Conservation (phyloP, 2,888 invertebrate species). For the Ophioninae sp. region DNA sequence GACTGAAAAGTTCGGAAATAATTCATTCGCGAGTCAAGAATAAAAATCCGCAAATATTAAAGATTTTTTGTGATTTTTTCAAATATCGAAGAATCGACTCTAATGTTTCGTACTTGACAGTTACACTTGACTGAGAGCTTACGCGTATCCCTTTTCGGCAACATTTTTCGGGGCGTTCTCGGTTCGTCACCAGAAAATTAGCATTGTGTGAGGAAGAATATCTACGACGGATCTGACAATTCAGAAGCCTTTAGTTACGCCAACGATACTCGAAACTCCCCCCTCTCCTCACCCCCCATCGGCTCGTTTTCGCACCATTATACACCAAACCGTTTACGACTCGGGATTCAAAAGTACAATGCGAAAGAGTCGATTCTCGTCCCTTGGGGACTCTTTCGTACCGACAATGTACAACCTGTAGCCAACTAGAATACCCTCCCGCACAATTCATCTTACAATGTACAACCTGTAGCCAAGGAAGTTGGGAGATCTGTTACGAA, state of each 20-base stretch:
- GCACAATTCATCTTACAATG: constrained; percentile 42
- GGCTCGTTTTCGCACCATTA: constrained; percentile 36
- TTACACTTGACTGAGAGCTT: background rate
- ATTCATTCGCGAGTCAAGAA: too few relatives aligned
- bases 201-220: constrained; percentile 23
- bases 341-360: constrained; percentile 47
- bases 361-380: constrained; percentile 48
- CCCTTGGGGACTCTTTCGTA: constrained; percentile 42
- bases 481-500: constrained; percentile 35
- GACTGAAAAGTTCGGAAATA: too few relatives aligned
- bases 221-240: constrained; percentile 53
- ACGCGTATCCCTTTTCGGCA: background rate
- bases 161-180: constrained; percentile 2
- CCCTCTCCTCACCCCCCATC: constrained; percentile 6
- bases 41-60: too few relatives aligned
- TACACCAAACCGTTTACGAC: constrained; percentile 56
- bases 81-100: too few relatives aligned
- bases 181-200: constrained; percentile 40
- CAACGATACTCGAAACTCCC: constrained; percentile 58
- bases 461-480: constrained; percentile 54
- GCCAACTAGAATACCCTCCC: background rate
- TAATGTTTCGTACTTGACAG: too few relatives aligned
- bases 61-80: too few relatives aligned
- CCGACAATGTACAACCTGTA: constrained; percentile 56
- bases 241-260: constrained; percentile 59